These are phyloP conservation scores for Chloroclystis v-ata DNA, from an alignment of 2,888 invertebrate genomes.

Conservation along the genomic window DNA sequence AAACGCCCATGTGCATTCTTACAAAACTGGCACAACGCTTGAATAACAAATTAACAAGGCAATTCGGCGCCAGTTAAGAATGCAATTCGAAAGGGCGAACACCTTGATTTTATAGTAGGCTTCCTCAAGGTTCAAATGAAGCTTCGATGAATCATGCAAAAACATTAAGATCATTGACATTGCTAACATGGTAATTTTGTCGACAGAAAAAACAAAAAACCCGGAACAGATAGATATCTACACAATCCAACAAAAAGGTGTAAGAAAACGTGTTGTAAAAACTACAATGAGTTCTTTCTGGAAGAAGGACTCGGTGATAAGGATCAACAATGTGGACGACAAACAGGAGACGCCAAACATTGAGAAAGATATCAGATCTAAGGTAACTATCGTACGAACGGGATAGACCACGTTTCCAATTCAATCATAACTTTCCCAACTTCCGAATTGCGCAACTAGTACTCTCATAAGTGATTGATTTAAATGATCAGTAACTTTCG, in stretches of 20 bases:
- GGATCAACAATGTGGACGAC: slow-evolving; percentile 86
- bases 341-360: slow-evolving; percentile 82
- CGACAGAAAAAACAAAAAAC: slow-evolving; percentile 84
- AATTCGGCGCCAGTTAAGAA: slow-evolving; percentile 30
- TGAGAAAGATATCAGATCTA: slow-evolving; percentile 83
- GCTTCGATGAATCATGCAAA: slow-evolving; percentile 23
- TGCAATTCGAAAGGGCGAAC: slow-evolving; percentile 37
- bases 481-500: slow-evolving; percentile 26
- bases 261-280: slow-evolving; percentile 79
- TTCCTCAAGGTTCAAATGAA: slow-evolving; percentile 23
- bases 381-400: slow-evolving; percentile 62
- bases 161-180: slow-evolving; percentile 20
- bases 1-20: slow-evolving; percentile 28
- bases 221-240: slow-evolving; percentile 84
- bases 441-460: slow-evolving; percentile 5
- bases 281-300: slow-evolving; percentile 82
- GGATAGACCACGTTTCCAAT: slow-evolving; percentile 56
- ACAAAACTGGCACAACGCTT: slow-evolving; percentile 39
- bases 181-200: slow-evolving; percentile 31
- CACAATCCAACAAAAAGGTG: slow-evolving; percentile 79
- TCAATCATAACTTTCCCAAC: slow-evolving; percentile 31
- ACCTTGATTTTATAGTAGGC: slow-evolving; percentile 30
- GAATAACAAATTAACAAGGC: slow-evolving; percentile 40
- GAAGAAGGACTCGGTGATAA: slow-evolving; percentile 82
- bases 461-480: slow-evolving; percentile 16